Base-by-base conservation (phyloP, 1,140 invertebrate genomes). In the Dendroctonus ponderosae region DNA sequence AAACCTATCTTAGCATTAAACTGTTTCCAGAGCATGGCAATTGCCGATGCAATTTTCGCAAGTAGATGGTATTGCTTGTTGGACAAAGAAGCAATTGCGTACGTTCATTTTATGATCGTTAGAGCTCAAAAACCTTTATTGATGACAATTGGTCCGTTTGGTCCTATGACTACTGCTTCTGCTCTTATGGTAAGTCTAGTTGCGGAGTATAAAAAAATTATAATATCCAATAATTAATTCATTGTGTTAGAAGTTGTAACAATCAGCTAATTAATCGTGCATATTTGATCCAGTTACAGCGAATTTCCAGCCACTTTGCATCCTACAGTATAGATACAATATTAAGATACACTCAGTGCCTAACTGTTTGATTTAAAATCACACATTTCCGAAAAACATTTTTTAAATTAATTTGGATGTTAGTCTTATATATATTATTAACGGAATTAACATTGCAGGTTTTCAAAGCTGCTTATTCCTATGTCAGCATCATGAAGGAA, bases 61-160 rank as follows among this genome's bases (percentile, higher is more conserved):
- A 62, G 49, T 26, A 14, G 26, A 15, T 62, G 61, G 61, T 62
- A 62, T 14, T 26, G 26, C 26, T n/a, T 51, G 11, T 40, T 53
- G 38, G 41, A 62, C 26, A 52, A 42, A 41, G 40, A 52, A 6
- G 49, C 61, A 8, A 39, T 14, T 0, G 4, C 37, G 3, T 42
- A 40, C 5, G 26, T 15, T 12, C 11, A 14, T 9, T 42, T 62
- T 8, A 40, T 62, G 5, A 62, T 62, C 3, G 38, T 26, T 43
- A 3, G 49, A 5, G 37, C 49, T 2, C 49, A 62, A 26, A 40
- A 38, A 42, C 61, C 61, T 43, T 26, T 53, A 8, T 15, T 14
- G 15, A 40, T 62, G 37, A 41, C 48, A 8, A 52, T 62, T 40
- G 61, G 61, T 40, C 50, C 49, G 12, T 62, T 62, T 53, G 49